Evolutionary conservation across 1,140 invertebrate genomes (phyloP).

Genomic region (Monochamus saltuarius): DNA sequence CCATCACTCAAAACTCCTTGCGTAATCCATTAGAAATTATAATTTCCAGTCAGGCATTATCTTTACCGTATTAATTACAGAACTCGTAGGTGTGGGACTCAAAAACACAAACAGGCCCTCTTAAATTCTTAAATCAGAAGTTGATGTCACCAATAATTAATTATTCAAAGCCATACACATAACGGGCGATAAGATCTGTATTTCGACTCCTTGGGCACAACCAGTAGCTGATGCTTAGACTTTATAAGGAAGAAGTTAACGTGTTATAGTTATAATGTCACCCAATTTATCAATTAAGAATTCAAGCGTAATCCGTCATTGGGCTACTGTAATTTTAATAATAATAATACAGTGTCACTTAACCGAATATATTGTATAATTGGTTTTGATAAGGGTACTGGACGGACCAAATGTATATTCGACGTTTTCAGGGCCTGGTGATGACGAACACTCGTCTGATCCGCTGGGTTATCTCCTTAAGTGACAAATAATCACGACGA

Average conservation of each 20-base stretch:
- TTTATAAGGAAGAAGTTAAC: slow-evolving; percentile 18
- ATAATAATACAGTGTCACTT: slow-evolving; percentile 50
- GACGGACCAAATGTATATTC: slow-evolving; percentile 23
- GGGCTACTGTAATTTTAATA: slow-evolving; percentile 46
- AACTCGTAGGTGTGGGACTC: slow-evolving; percentile 7
- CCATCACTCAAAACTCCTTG: slow-evolving; percentile 3
- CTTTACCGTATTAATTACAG: slow-evolving; percentile 11
- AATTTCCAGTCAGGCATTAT: slow-evolving; percentile 13
- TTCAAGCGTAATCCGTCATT: slow-evolving; percentile 44
- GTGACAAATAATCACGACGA: slow-evolving; percentile 51
- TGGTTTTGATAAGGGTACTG: slow-evolving; percentile 51
- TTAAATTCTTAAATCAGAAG: background rate
- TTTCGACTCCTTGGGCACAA: background rate
- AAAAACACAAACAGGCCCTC: background rate
- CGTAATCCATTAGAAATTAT: slow-evolving; percentile 2
- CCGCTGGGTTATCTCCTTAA: slow-evolving; percentile 47
- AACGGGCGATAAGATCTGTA: slow-evolving; percentile 1
- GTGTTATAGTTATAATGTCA: slow-evolving; percentile 34
- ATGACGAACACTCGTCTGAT: slow-evolving; percentile 18
- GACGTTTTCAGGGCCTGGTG: background rate
- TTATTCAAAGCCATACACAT: slow-evolving; percentile 4
- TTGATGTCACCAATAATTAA: slow-evolving; percentile 13
- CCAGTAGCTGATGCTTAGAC: slow-evolving; percentile 13
- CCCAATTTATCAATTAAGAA: slow-evolving; percentile 50
- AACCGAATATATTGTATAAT: slow-evolving; percentile 50